Conservation (phyloP, 2,888 invertebrate genomes). For the Cantharis rufa region DNA sequence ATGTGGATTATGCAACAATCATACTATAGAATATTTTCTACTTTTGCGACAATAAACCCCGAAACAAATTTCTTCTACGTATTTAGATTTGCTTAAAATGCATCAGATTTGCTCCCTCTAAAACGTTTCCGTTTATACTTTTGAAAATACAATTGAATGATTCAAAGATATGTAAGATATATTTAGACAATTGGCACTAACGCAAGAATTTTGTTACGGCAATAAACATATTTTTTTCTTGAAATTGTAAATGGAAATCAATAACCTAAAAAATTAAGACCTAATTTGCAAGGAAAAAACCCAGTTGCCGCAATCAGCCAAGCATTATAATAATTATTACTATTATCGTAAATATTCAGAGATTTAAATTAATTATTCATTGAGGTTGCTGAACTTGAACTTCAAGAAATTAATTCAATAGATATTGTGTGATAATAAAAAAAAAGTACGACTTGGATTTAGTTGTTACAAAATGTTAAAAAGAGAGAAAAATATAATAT, state of each 20-base stretch:
- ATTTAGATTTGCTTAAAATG: background rate
- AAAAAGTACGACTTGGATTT: background rate
- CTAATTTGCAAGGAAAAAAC: background rate
- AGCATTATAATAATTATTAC: background rate
- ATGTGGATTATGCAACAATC: background rate
- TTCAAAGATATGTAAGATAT: slow-evolving; percentile 17
- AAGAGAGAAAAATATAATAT: background rate
- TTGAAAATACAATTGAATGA: slow-evolving; percentile 18
- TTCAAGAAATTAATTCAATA: background rate
- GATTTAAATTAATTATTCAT: background rate
- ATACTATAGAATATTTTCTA: background rate
- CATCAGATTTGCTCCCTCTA: background rate
- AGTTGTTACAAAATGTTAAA: background rate
- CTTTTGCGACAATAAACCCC: background rate
- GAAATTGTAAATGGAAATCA: background rate
- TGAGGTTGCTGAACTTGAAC: slow-evolving; percentile 26
- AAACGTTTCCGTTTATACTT: slow-evolving; percentile 8
- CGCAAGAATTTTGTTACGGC: slow-evolving; percentile 33
- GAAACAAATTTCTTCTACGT: background rate
- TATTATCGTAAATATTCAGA: slow-evolving; percentile 20
- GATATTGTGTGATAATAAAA: background rate
- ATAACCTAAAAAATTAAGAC: background rate
- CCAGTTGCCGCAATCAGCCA: background rate
- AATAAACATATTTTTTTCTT: slow-evolving; percentile 21
- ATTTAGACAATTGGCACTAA: slow-evolving; percentile 32